Base-by-base conservation (phyloP, 2,888 invertebrate species). In the Drosophila conformis region DNA sequence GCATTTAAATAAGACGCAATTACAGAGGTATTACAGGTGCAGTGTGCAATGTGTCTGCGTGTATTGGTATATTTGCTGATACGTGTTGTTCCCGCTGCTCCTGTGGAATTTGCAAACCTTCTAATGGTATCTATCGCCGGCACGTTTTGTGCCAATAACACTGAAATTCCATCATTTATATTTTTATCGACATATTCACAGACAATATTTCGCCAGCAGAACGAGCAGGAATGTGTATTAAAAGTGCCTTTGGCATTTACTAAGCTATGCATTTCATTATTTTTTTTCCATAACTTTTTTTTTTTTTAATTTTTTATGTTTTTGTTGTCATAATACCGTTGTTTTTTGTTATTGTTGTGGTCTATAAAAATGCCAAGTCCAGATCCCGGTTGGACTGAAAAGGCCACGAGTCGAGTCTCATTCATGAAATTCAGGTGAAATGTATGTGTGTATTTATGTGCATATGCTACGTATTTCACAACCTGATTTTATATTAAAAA, bases 381-480 rank as follows among this genome's bases (percentile, higher is more conserved):
- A 15, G 68, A 36, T 58, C 46, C 61, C 52, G 65, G 51, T 42
- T 60, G 57, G 69, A 69, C 40, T 49, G 40, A 51, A 18, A 48
- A 29, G 35, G 56, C 52, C 60, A 49, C 15, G 38, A 35, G 31
- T 25, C 25, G 42, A 31, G 53, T 38, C 73, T 74, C 87, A 89
- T 85, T 89, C 89, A 89, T 89, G 46, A 87, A 87, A 82, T 73
- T 74, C 78, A 59, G 40, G 48, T 35, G 25, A 63, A 56, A 53
- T 31, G 25, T 60, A 15, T 46, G 31, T 38, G 31, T 42, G 57
- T 58, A 64, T 46, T 54, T 35, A 54, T 58, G 33, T 27, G 40
- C n/a, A 71, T 57, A 67, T 77, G 67, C 63, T 77, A 68, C 61
- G 71, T 72, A 85, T 86, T 90, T 90, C 86, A 86, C 89, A 87